Percentiles rank a stretch among this genome's conserved stretches.
phyloP scores from a whole-genome alignment of 2,797 vertebrate genomes.

The Ctenosaura bakeri region DNA sequence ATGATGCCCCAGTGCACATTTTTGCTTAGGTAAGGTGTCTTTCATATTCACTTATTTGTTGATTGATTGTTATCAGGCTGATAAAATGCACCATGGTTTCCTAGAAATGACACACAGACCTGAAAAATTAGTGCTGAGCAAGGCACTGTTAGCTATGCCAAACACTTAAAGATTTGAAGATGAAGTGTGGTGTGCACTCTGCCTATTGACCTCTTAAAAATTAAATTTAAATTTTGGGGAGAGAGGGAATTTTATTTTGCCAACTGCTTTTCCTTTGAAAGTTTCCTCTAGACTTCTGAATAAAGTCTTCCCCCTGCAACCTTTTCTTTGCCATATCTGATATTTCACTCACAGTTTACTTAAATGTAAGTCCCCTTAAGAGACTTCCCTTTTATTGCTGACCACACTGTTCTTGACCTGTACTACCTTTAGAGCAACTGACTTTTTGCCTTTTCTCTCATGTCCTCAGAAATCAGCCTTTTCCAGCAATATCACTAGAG shows the following conservation, averaged over 20 bases:
- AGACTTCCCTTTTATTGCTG: constrained; percentile 47
- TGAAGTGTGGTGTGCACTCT: background rate
- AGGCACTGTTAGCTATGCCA: background rate
- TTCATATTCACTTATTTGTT: background rate
- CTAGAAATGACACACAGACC: background rate
- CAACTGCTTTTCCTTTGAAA: constrained; percentile 36
- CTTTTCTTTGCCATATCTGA: constrained; percentile 5
- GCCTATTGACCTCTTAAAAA: too few relatives aligned
- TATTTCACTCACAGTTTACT: constrained; percentile 35
- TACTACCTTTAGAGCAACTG: constrained; percentile 8
- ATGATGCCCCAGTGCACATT: background rate
- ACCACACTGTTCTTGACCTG: constrained; percentile 39
- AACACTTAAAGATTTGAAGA: background rate
- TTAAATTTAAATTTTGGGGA: too few relatives aligned
- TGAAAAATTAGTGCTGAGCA: background rate
- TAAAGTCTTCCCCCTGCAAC: background rate
- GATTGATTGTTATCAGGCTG: background rate
- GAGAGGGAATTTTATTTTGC: background rate
- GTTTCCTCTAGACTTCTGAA: background rate
- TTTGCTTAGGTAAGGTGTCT: background rate
- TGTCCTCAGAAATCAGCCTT: constrained; percentile 68
- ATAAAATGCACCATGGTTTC: background rate
- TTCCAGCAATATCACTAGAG: constrained; percentile 21
- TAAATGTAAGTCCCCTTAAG: constrained; percentile 21
- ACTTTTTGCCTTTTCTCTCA: background rate